Percentiles rank a stretch among this genome's conserved stretches.
Conservation (phyloP, 2,888 invertebrate species). For the Cryptophagus acutangulus region DNA sequence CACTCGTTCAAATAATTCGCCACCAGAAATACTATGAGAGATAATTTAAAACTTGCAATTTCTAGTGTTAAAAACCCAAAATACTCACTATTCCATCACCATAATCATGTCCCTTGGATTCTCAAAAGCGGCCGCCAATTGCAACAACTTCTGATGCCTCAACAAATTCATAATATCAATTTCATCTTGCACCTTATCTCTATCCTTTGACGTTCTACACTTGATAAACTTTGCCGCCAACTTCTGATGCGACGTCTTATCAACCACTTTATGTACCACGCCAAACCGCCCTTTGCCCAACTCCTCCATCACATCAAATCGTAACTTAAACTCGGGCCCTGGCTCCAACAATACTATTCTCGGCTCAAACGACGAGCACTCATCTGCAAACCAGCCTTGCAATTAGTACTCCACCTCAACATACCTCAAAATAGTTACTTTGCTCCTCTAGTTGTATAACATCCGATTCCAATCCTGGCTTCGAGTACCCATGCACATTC, state of each 20-base stretch:
- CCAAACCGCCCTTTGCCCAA: slow-evolving; percentile 73
- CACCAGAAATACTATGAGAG: slow-evolving; percentile 75
- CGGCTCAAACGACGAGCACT: slow-evolving; percentile 40
- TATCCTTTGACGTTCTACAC: slow-evolving; percentile 66
- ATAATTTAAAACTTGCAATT: not conserved
- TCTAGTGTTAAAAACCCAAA: slow-evolving; percentile 5
- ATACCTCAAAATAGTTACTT: slow-evolving; percentile 36
- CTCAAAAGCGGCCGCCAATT: slow-evolving; percentile 77
- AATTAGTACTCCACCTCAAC: not conserved
- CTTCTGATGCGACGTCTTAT: slow-evolving; percentile 58
- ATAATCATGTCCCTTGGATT: slow-evolving; percentile 72
- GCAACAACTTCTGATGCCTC: slow-evolving; percentile 78
- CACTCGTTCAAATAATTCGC: slow-evolving; percentile 89
- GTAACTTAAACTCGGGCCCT: slow-evolving; percentile 56
- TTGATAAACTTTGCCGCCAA: slow-evolving; percentile 82
- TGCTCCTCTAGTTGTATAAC: slow-evolving; percentile 47
- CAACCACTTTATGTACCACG: slow-evolving; percentile 63
- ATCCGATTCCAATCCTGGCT: slow-evolving; percentile 58
- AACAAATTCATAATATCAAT: slow-evolving; percentile 82
- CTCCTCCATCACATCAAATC: slow-evolving; percentile 66
- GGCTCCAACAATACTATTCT: slow-evolving; percentile 50
- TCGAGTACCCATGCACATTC: slow-evolving; percentile 70
- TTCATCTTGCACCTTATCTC: slow-evolving; percentile 74
- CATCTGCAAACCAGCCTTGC: slow-evolving; percentile 29
- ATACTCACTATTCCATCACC: slow-evolving; percentile 86